These are phyloP conservation scores for Arctia plantaginis DNA, from an alignment of 2,888 invertebrate genomes.

Conservation along the genomic window DNA sequence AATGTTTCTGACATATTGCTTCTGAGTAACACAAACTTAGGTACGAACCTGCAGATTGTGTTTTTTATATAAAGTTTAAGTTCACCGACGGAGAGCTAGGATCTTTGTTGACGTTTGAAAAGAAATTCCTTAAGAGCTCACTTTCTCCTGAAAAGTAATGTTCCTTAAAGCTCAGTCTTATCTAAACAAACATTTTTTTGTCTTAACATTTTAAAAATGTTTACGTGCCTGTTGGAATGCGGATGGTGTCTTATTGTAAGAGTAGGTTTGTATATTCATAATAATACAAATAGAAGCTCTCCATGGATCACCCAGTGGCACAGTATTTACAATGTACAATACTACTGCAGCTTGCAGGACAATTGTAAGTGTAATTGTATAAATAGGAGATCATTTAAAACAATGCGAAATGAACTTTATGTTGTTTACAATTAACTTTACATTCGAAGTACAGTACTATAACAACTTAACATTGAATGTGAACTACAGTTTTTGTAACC, in stretches of 20 bases:
- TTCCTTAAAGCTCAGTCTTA: constrained; percentile 34
- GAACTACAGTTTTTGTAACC: too few relatives aligned
- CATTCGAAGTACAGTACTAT: not conserved
- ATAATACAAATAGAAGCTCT: too few relatives aligned
- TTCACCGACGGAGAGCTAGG: constrained; percentile 27
- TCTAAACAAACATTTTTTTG: constrained; percentile 16
- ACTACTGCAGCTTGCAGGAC: not conserved
- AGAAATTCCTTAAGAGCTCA: constrained; percentile 31
- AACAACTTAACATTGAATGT: not conserved
- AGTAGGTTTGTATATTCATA: too few relatives aligned
- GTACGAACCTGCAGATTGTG: constrained; percentile 27
- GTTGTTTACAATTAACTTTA: too few relatives aligned
- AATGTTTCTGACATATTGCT: constrained; percentile 10
- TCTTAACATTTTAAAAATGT: constrained; percentile 12
- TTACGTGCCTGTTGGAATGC: too few relatives aligned
- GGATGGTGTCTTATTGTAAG: too few relatives aligned
- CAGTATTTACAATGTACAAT: not conserved
- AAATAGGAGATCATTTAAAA: not conserved
- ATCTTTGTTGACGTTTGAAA: constrained; percentile 34
- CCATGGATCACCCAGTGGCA: not conserved
- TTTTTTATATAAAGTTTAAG: constrained; percentile 37
- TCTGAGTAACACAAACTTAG: constrained; percentile 21
- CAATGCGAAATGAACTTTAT: not conserved
- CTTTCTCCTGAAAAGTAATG: constrained; percentile 38
- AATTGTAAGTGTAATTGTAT: not conserved